phyloP scores from a whole-genome alignment of 2,113 vertebrate genomes.

The Syrmaticus mikado region DNA sequence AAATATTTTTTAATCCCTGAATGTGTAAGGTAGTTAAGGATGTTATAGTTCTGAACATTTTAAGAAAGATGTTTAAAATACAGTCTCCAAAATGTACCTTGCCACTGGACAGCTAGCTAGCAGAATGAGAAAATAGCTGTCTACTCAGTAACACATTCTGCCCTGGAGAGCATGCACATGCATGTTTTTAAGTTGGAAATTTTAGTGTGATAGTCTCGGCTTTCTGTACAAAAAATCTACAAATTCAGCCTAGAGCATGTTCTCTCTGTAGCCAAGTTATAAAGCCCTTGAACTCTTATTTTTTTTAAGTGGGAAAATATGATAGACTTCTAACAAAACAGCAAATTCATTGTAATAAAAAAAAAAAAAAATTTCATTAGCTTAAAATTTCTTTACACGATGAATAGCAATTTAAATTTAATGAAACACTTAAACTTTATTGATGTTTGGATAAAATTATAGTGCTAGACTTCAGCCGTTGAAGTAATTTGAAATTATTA shows the following conservation, averaged over 20 bases:
- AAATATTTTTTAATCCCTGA: not conserved
- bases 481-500: slow-evolving; percentile 52
- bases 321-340: slow-evolving; percentile 6
- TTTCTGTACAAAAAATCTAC: not conserved
- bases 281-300: slow-evolving; percentile 39
- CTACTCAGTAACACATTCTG: not conserved
- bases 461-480: not conserved
- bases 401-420: slow-evolving; percentile 41
- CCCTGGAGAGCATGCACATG: not conserved
- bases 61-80: not conserved
- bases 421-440: slow-evolving; percentile 67
- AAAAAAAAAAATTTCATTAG: slow-evolving; percentile 8
- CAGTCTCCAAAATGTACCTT: not conserved
- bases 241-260: slow-evolving; percentile 12
- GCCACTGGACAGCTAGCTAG: not conserved
- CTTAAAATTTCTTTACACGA: slow-evolving; percentile 31
- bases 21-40: not conserved
- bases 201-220: not conserved
- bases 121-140: not conserved
- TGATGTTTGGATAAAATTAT: slow-evolving; percentile 43
- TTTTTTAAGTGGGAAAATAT: slow-evolving; percentile 36
- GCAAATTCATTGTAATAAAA: slow-evolving; percentile 34
- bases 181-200: not conserved
- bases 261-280: slow-evolving; percentile 19
- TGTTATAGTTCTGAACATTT: not conserved